Evolutionary conservation across 2,888 invertebrate species (phyloP), one percentile per base, ranked within the genome.

Genomic region (Cheilosia variabilis): DNA sequence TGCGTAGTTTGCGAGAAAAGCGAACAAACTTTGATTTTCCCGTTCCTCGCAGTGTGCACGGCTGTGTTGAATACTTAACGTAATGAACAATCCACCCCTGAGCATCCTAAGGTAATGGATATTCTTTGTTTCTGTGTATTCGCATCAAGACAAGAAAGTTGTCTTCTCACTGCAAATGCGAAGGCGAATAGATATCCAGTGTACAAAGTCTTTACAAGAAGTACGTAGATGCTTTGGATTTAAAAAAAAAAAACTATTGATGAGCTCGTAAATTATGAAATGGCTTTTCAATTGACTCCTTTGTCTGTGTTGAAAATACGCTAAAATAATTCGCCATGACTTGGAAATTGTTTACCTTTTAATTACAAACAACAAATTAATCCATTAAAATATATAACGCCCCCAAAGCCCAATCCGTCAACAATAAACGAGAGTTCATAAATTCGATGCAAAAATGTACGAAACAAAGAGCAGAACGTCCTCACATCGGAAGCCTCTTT

Each of bases 61-160:
- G 45, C 52, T 65, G 58, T 31, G 55, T 41, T 68, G 47, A 55
- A 63, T 75, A 80, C 75, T 80, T 62, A 80, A 75, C 75, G 68
- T 80, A 75, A 80, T 75, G 80, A 69, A 75, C 75, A 75, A 80
- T 63, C 68, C 57, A 53, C 52, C 62, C 41, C 63, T 63, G 75
- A 63, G 75, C 41, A 69, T 50, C 68, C 63, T 57, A 10, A 69
- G 57, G 65, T 72, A 72, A 57, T 50, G 68, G 62, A 13, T 41
- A n/a, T 65, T 60, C 68, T 63, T 75, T 80, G 62, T 69, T 75
- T 57, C 13, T 57, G 68, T 63, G 34, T 34, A 68, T 75, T 68
- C 57, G 53, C 72, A 53, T 65, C 37, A 60, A 13, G 52, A 45
- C 27, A 52, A 41, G 19, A 43, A 66, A 65, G 52, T 72, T 63